Evolutionary conservation across 1,140 invertebrate genomes (phyloP).

Genomic region (Caenorhabditis elegans): WBcel235 BX284604.4:9157001-9157500

Average conservation of each 20-base stretch:
- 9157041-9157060: neutral
- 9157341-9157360: constrained; percentile 73
- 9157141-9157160: constrained; percentile 3
- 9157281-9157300: constrained; percentile 70
- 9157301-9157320: constrained; percentile 88
- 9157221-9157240: constrained; percentile 45
- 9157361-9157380: constrained; percentile 78
- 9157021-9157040: neutral
- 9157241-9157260: constrained; percentile 51
- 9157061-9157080: neutral
- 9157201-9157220: neutral
- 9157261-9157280: constrained; percentile 64
- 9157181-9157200: neutral
- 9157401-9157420: constrained; percentile 77
- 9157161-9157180: constrained; percentile 18
- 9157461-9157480: constrained; percentile 67
- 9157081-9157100: neutral
- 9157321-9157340: constrained; percentile 85
- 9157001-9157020: constrained; percentile 1
- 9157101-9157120: neutral
- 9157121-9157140: neutral
- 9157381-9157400: constrained; percentile 71
- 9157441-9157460: constrained; percentile 71
- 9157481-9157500: constrained; percentile 76
- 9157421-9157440: constrained; percentile 68